These are phyloP conservation scores for Microcebus murinus DNA, from an alignment of 2,113 vertebrate genomes.

Conservation along the genomic window DNA sequence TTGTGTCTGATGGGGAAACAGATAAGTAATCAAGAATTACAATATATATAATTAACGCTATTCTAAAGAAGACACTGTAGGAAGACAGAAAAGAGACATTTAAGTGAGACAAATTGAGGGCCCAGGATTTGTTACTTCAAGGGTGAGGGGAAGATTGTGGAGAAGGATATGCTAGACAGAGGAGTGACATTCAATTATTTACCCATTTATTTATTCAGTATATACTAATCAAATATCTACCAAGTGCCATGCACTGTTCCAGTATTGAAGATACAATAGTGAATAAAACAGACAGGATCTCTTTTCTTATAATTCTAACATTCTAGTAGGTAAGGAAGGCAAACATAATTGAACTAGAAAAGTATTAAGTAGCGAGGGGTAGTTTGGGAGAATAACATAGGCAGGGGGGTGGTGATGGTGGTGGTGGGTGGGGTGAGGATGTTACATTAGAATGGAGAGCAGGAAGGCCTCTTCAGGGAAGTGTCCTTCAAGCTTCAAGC, in stretches of 20 bases:
- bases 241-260: background rate
- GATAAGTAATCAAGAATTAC: background rate
- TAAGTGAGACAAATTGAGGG: background rate
- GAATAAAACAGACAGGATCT: background rate
- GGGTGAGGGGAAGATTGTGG: background rate
- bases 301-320: background rate
- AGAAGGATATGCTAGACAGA: background rate
- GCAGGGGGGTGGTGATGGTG: background rate
- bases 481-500: background rate
- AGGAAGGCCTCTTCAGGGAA: background rate
- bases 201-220: background rate
- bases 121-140: background rate
- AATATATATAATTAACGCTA: background rate
- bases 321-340: background rate
- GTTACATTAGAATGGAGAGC: background rate
- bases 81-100: background rate
- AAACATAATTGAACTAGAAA: background rate
- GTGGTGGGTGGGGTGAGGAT: background rate
- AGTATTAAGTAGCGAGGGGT: background rate
- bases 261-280: background rate
- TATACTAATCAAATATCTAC: background rate
- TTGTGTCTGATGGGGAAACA: background rate
- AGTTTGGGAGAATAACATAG: background rate
- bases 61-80: background rate
- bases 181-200: background rate